A percentile compares a stretch with the other conserved stretches of the same genome.
Conservation (phyloP, 2,113 vertebrate genomes). For the Ceyx melanurus region DNA sequence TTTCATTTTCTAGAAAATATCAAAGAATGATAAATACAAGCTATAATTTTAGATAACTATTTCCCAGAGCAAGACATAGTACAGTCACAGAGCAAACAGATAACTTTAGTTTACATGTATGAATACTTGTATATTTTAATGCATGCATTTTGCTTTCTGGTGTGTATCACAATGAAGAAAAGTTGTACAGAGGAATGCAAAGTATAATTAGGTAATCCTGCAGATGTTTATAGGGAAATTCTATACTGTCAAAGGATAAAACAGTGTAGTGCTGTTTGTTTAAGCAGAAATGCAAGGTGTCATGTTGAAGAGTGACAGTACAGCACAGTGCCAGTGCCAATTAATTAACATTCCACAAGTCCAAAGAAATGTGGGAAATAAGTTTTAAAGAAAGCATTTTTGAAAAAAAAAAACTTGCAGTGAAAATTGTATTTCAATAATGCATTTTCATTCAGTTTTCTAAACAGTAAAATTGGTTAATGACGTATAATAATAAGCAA, state of each 20-base stretch:
- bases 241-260: neutral
- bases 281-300: neutral
- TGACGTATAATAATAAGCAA: neutral
- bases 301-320: neutral
- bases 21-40: neutral
- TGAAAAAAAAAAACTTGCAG: neutral
- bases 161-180: neutral
- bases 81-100: neutral
- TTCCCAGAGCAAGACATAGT: neutral
- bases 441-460: neutral
- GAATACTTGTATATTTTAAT: fast-evolving
- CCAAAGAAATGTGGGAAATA: neutral
- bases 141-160: neutral
- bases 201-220: neutral
- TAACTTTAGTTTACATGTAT: neutral
- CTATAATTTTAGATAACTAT: neutral
- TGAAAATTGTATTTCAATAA: neutral
- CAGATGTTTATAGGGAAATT: neutral
- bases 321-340: neutral
- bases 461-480: neutral
- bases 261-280: neutral
- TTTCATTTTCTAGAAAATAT: neutral
- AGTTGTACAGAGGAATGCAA: neutral
- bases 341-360: neutral
- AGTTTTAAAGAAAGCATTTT: neutral